Conservation (phyloP, 1,140 invertebrate species). For the Drosophila tristis region DNA sequence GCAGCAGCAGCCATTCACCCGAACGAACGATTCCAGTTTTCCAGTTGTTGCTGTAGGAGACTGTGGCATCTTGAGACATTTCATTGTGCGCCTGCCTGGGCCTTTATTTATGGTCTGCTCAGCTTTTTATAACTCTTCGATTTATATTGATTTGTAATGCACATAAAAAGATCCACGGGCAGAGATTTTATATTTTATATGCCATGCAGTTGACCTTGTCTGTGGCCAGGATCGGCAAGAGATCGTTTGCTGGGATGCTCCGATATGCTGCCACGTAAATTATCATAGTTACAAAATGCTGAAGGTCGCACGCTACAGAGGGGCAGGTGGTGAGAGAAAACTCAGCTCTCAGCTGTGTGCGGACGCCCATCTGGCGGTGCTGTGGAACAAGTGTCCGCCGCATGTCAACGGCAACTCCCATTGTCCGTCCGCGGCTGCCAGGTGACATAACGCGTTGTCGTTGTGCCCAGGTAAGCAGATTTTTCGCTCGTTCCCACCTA, state of each 20-base stretch:
- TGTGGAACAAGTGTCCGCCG: conserved; percentile 11
- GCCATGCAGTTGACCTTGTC: conserved; percentile 66
- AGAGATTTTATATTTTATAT: conserved; percentile 35
- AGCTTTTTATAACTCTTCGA: conserved; percentile 79
- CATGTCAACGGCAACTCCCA: conserved; percentile 7
- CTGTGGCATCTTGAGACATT: conserved; percentile 72
- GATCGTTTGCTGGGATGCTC: conserved; percentile 11
- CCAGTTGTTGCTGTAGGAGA: conserved; percentile 15
- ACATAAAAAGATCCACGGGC: conserved; percentile 52
- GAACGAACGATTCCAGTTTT: conserved; percentile 67
- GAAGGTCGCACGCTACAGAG: conserved; percentile 50
- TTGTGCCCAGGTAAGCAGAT: background rate
- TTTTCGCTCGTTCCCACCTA: conserved; percentile 20
- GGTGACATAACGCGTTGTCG: conserved; percentile 22
- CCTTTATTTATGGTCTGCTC: conserved; percentile 74
- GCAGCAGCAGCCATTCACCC: conserved; percentile 68
- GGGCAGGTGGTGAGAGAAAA: background rate
- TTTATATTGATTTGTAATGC: conserved; percentile 79
- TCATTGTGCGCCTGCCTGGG: conserved; percentile 60
- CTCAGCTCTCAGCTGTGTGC: too few species aligned
- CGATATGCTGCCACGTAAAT: conserved; percentile 29
- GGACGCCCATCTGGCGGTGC: conserved; percentile 7
- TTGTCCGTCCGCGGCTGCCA: background rate
- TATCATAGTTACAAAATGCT: conserved; percentile 61
- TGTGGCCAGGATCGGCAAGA: conserved; percentile 50